A percentile compares a stretch with the other conserved stretches of the same genome.
Conservation (phyloP, 2,888 invertebrate species). For the Disparrhopalites patrizii region DNA sequence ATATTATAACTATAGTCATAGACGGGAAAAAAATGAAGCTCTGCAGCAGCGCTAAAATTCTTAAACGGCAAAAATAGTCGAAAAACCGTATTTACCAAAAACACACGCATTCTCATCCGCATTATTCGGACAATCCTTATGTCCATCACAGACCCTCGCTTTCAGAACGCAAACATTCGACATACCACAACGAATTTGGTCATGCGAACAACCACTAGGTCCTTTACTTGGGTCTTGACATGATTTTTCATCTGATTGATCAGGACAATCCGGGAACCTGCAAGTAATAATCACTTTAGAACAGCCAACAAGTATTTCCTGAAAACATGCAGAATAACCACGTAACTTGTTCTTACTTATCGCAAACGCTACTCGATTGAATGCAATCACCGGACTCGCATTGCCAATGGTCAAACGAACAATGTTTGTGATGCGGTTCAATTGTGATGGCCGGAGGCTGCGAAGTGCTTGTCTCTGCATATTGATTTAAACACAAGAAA, state of each 20-base stretch:
- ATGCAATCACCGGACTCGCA: constrained; percentile 61
- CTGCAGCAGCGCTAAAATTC: too few species aligned
- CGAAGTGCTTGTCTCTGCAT: constrained; percentile 4
- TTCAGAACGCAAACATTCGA: constrained; percentile 62
- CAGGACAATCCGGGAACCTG: constrained; percentile 56
- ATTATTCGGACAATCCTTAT: constrained; percentile 58
- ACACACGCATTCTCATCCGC: constrained; percentile 57
- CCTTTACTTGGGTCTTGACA: constrained; percentile 52
- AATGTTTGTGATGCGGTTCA: constrained; percentile 50
- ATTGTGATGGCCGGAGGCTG: constrained; percentile 40
- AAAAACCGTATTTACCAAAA: background rate
- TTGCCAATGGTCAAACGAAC: constrained; percentile 59
- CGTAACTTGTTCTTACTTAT: constrained; percentile 55
- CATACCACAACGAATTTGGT: constrained; percentile 60
- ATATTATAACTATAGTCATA: background rate
- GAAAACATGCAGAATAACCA: too few species aligned
- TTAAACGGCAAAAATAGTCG: too few species aligned
- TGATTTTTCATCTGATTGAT: constrained; percentile 62
- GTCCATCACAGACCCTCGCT: constrained; percentile 56
- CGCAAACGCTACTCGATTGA: constrained; percentile 61
- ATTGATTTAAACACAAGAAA: too few species aligned
- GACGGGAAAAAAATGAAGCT: too few species aligned
- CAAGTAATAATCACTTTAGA: background rate
- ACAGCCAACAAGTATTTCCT: too few species aligned
- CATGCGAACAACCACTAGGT: constrained; percentile 42